A percentile compares a stretch with the other conserved stretches of the same genome.
Evolutionary conservation across 2,113 vertebrate species (phyloP).

Genomic region (Lipophrys pholis): DNA sequence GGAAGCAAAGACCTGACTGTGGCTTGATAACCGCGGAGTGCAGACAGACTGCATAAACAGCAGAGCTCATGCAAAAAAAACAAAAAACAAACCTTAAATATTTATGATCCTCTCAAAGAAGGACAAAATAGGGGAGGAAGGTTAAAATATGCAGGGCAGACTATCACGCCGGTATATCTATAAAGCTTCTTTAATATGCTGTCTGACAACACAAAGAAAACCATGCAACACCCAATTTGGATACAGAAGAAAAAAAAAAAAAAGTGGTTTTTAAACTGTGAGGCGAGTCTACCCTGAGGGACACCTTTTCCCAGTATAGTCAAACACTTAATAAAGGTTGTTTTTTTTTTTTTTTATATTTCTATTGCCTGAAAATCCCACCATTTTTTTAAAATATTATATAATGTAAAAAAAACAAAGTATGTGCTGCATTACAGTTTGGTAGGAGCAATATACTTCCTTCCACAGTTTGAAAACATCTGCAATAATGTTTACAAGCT

Average conservation of each 20-base stretch:
- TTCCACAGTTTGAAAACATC: too few species aligned
- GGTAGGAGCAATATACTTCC: too few species aligned
- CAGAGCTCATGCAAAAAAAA: conserved; percentile 18
- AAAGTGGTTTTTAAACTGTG: too few species aligned
- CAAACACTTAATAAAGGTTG: too few species aligned
- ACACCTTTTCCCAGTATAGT: too few species aligned
- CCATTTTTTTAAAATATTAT: too few species aligned
- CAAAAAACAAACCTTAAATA: conserved; percentile 46
- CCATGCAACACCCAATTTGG: conserved; percentile 2
- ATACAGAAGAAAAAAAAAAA: neutral
- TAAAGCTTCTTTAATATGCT: conserved; percentile 6
- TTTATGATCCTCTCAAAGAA: conserved; percentile 55
- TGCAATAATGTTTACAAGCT: neutral
- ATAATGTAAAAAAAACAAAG: too few species aligned
- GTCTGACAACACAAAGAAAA: conserved; percentile 8
- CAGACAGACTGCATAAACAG: conserved; percentile 49
- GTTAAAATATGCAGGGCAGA: conserved; percentile 31
- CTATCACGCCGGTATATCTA: conserved; percentile 14
- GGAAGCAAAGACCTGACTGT: neutral
- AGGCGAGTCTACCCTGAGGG: too few species aligned
- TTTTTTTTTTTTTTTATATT: too few species aligned
- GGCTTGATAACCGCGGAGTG: conserved; percentile 16
- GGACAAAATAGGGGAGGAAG: conserved; percentile 21
- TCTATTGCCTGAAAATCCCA: too few species aligned
- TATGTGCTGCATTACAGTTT: too few species aligned